Conservation (phyloP, 2,888 invertebrate genomes). For the Philopedon plagiatum region DNA sequence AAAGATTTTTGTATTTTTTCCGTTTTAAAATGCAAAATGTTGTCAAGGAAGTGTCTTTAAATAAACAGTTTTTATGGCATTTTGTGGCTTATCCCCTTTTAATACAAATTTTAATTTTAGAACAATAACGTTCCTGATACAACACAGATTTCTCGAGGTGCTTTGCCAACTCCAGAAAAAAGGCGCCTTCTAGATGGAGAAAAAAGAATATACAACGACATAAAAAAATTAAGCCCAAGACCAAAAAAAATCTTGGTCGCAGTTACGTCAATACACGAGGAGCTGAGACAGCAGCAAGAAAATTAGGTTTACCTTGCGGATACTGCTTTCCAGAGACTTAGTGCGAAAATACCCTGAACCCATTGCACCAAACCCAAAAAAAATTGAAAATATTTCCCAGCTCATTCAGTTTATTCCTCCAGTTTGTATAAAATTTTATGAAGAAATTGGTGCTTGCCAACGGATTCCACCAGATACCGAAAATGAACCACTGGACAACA, state of each 20-base stretch:
- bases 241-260: constrained; percentile 7
- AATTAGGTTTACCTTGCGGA: constrained; percentile 11
- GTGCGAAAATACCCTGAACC: constrained; percentile 17
- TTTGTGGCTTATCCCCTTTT: background rate
- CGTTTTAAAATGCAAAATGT: background rate
- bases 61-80: background rate
- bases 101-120: background rate
- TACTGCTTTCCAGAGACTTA: constrained; percentile 12
- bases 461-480: constrained; percentile 22
- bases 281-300: constrained; percentile 5
- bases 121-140: background rate
- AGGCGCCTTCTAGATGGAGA: constrained; percentile 13
- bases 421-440: constrained; percentile 22
- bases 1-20: too few species aligned
- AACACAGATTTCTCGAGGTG: background rate
- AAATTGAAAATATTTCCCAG: background rate
- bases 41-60: background rate
- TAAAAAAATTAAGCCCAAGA: constrained; percentile 18
- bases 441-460: constrained; percentile 31
- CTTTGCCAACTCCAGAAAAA: constrained; percentile 8
- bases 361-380: constrained; percentile 20
- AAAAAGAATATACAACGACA: background rate
- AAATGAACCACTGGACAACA: constrained; percentile 13
- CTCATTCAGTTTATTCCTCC: too few species aligned
- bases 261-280: constrained; percentile 16